Base-by-base conservation (phyloP, 2,113 vertebrate genomes). In the Erythrocercus mccallii region DNA sequence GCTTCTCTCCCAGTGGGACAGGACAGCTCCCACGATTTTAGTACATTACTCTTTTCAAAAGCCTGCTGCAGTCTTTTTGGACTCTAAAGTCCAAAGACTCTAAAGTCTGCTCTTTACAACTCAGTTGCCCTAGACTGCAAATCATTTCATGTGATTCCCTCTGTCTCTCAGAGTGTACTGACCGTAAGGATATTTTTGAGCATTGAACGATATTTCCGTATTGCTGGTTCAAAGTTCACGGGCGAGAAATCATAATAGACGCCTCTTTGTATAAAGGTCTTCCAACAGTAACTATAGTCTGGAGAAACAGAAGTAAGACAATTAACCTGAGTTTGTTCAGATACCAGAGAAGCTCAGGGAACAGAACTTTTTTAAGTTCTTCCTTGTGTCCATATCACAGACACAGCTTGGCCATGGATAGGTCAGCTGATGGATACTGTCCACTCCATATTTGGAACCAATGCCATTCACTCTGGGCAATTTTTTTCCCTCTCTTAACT, bases 221-320 rank as follows among this genome's bases (percentile, higher is more conserved):
- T 83, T 7, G 2, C 35, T 17, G 18, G 0, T 7, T 5, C 1
- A 2, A 92, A 93, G 7, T 8, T 40, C 21, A 0, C 1, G 6
- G 87, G 65, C 11, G 40, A 93, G n/a, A 35, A 45, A 70, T 31
- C 3, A 57, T 14, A 51, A 65, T 6, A 12, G 33, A 5, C 13
- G 13, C 1, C 71, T 23, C 20, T 13, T 5, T 24, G 81, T 33
- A 88, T 48, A 42, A 98, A 98, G 58, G 6, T 90, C 10, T 44
- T 1, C 97, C 74, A 81, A 71, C 96, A 98, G 72, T 73, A 0
- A 0, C 0, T 0, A 9, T 97, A 94, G 33, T 95, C 97, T 98
- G 83, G 82, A 80, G 66, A 95, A 96, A 94, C 0, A 35, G 35
- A 95, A 81, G n/a, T 10, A 72, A 92, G 11, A 60, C 61, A 15